A percentile compares a stretch with the other conserved stretches of the same genome.
These are phyloP conservation scores for Chloromyia formosa DNA, from an alignment of 2,888 invertebrate species.

Conservation along the genomic window DNA sequence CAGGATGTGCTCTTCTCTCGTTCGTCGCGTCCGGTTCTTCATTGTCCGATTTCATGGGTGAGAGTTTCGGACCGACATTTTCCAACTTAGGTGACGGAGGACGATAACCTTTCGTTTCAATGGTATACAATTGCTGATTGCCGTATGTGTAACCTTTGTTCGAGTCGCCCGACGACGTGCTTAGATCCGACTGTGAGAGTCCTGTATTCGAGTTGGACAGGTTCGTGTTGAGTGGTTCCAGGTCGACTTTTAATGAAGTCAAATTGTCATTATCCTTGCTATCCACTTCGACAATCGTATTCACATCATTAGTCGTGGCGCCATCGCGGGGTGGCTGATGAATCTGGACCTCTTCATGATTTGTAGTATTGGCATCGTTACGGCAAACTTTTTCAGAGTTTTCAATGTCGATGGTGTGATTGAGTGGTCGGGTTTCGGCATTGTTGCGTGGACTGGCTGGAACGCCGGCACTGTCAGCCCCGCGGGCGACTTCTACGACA, in stretches of 20 bases:
- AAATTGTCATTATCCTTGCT: constrained; percentile 55
- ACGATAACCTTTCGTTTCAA: constrained; percentile 76
- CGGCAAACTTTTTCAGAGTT: constrained; percentile 56
- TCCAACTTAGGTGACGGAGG: constrained; percentile 59
- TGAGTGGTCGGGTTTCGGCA: constrained; percentile 56
- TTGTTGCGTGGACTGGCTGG: constrained; percentile 65
- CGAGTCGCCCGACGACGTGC: constrained; percentile 75
- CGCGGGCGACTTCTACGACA: constrained; percentile 73
- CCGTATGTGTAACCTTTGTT: constrained; percentile 82
- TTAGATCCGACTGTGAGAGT: constrained; percentile 82
- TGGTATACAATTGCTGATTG: constrained; percentile 80
- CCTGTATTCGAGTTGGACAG: constrained; percentile 75
- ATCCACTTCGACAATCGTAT: constrained; percentile 55
- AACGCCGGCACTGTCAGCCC: constrained; percentile 63
- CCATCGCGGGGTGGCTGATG: constrained; percentile 61
- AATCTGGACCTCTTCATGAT: constrained; percentile 63
- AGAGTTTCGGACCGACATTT: constrained; percentile 48
- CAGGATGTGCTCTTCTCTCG: constrained; percentile 56
- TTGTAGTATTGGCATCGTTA: constrained; percentile 44
- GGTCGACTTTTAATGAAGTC: constrained; percentile 49
- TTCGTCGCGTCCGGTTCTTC: constrained; percentile 45
- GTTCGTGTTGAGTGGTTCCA: constrained; percentile 56
- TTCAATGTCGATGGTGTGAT: constrained; percentile 62
- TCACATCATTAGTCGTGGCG: constrained; percentile 46
- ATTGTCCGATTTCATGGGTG: constrained; percentile 50